Evolutionary conservation across 2,888 invertebrate genomes (phyloP).

Genomic region (Coecobrya sp.): DNA sequence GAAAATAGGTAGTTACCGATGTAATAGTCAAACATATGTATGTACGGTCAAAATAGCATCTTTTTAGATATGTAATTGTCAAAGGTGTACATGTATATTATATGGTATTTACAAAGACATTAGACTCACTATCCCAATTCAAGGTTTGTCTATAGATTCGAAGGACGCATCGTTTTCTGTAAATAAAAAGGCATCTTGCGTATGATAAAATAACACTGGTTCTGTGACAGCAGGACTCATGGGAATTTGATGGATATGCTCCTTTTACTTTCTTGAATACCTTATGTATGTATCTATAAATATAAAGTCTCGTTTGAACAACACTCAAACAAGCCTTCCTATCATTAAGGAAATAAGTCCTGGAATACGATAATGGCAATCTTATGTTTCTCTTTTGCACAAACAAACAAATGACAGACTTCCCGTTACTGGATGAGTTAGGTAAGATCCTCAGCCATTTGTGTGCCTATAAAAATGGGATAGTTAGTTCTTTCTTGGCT

Average conservation of each 20-base stretch:
- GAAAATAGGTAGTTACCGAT: too few species aligned
- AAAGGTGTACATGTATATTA: too few species aligned
- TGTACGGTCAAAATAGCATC: too few species aligned
- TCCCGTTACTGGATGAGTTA: neutral
- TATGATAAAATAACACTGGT: conserved; percentile 14
- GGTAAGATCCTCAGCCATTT: neutral
- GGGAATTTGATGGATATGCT: neutral
- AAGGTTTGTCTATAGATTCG: too few species aligned
- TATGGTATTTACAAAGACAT: too few species aligned
- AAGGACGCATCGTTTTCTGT: too few species aligned
- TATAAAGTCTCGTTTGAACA: neutral
- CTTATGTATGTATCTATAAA: neutral
- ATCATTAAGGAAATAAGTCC: conserved; percentile 32
- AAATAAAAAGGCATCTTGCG: neutral
- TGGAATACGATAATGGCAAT: conserved; percentile 55
- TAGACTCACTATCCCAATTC: too few species aligned
- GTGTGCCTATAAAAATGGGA: too few species aligned
- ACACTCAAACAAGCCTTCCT: conserved; percentile 6
- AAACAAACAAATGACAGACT: conserved; percentile 53
- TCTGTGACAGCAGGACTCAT: neutral
- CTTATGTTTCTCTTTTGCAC: conserved; percentile 49
- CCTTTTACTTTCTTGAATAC: neutral
- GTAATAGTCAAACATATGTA: too few species aligned
- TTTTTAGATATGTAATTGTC: too few species aligned
- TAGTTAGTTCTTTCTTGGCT: too few species aligned